Conservation (phyloP, 2,888 invertebrate species). For the Polylopha cassiicola region DNA sequence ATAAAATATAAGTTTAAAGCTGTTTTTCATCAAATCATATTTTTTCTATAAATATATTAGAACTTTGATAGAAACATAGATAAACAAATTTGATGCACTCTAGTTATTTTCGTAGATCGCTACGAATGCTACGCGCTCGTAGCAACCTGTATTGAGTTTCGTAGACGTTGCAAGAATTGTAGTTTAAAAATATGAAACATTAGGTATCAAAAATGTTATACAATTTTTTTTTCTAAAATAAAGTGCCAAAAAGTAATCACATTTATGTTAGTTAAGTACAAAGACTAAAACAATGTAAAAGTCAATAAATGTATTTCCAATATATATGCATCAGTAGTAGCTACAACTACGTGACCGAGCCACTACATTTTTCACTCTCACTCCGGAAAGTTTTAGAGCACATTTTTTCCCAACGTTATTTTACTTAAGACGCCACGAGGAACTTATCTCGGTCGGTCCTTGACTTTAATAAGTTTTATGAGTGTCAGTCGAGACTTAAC, state of each 20-base stretch:
- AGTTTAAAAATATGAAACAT: slow-evolving; percentile 9
- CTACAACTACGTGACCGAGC: slow-evolving; percentile 26
- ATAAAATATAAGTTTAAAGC: too few species aligned
- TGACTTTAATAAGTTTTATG: slow-evolving; percentile 78
- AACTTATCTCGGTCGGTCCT: slow-evolving; percentile 76
- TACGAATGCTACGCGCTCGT: slow-evolving; percentile 42
- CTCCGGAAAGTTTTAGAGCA: slow-evolving; percentile 58
- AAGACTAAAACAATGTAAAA: slow-evolving; percentile 20
- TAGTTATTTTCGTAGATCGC: slow-evolving; percentile 34
- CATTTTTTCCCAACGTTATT: slow-evolving; percentile 72
- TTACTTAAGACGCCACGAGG: slow-evolving; percentile 72
- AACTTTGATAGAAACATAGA: too few species aligned
- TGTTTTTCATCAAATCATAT: too few species aligned
- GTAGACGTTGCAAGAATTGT: slow-evolving; percentile 17
- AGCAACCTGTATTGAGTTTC: slow-evolving; percentile 20
- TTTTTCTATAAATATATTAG: too few species aligned
- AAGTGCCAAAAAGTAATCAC: slow-evolving; percentile 1
- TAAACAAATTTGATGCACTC: too few species aligned
- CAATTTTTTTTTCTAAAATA: neutral
- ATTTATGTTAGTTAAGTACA: slow-evolving; percentile 7
- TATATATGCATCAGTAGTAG: slow-evolving; percentile 42
- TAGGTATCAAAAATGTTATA: slow-evolving; percentile 1
- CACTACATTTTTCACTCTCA: slow-evolving; percentile 64
- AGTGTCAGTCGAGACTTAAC: slow-evolving; percentile 74
- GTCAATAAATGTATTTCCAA: slow-evolving; percentile 35